These are phyloP conservation scores for Coreius guichenoti DNA, from an alignment of 2,797 vertebrate species.

Conservation along the genomic window DNA sequence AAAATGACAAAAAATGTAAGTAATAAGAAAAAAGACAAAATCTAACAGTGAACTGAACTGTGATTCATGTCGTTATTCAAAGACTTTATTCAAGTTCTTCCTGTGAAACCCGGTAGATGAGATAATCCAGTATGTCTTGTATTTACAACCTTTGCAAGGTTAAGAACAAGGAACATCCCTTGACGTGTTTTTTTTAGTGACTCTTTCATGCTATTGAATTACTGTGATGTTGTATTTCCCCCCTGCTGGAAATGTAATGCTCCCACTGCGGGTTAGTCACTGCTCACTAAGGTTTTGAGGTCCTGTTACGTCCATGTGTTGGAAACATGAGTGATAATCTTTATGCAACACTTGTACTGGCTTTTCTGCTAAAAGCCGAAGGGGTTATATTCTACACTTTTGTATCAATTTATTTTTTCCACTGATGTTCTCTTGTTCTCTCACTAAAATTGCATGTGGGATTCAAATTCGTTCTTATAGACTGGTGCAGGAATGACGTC, in stretches of 20 bases:
- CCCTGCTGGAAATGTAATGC: constrained; percentile 12
- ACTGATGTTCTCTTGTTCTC: background rate
- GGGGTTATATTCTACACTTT: background rate
- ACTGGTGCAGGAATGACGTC: background rate
- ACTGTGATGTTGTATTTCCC: constrained; percentile 22
- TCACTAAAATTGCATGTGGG: background rate
- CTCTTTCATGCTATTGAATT: constrained; percentile 14
- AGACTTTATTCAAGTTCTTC: background rate
- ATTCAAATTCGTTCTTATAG: background rate
- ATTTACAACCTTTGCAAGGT: background rate
- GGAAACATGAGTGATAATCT: constrained; percentile 14
- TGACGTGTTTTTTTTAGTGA: background rate
- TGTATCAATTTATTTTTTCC: background rate
- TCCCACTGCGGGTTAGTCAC: background rate
- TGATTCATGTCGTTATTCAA: background rate
- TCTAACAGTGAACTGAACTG: background rate
- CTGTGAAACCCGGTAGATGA: background rate
- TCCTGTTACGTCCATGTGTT: constrained; percentile 12
- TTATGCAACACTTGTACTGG: constrained; percentile 5
- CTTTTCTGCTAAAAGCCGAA: background rate
- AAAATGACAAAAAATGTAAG: background rate
- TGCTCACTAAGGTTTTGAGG: constrained; percentile 14
- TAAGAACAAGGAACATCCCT: constrained; percentile 22
- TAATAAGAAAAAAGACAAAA: background rate
- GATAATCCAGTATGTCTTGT: background rate